Percentiles rank a stretch among this genome's conserved stretches.
phyloP scores from a whole-genome alignment of 2,797 vertebrate genomes.

The Halcyon chelicuti region DNA sequence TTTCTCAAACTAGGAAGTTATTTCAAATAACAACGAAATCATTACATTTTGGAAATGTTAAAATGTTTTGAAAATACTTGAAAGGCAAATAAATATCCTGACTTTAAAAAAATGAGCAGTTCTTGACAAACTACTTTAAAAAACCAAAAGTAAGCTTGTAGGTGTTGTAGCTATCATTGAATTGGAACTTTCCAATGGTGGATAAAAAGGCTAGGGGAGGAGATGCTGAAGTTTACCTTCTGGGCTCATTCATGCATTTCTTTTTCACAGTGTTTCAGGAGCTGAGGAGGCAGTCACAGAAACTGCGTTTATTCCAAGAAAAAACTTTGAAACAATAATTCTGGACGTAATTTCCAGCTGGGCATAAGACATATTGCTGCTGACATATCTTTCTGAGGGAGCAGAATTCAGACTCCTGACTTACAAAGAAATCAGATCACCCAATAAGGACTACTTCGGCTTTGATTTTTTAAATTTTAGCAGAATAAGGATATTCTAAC shows the following conservation, averaged over 20 bases:
- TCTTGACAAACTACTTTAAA: neutral
- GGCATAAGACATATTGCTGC: neutral
- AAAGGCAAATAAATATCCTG: neutral
- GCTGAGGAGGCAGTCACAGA: neutral
- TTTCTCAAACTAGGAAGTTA: neutral
- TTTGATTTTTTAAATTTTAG: neutral
- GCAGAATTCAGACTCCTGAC: neutral
- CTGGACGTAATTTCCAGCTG: neutral
- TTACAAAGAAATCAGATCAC: neutral
- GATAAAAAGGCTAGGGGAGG: neutral
- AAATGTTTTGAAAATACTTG: neutral
- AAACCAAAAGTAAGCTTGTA: neutral
- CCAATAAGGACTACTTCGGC: neutral
- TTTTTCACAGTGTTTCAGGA: neutral
- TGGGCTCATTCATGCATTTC: neutral
- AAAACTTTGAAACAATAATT: neutral
- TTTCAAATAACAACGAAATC: neutral
- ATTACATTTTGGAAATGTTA: neutral
- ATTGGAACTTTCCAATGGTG: neutral
- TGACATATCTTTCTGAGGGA: neutral
- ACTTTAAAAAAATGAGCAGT: neutral
- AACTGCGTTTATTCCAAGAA: neutral
- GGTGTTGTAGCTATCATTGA: neutral
- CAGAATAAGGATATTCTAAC: neutral
- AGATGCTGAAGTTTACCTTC: neutral